Evolutionary conservation across 2,888 invertebrate genomes (phyloP).

Genomic region (Polyommatus iphigenia): DNA sequence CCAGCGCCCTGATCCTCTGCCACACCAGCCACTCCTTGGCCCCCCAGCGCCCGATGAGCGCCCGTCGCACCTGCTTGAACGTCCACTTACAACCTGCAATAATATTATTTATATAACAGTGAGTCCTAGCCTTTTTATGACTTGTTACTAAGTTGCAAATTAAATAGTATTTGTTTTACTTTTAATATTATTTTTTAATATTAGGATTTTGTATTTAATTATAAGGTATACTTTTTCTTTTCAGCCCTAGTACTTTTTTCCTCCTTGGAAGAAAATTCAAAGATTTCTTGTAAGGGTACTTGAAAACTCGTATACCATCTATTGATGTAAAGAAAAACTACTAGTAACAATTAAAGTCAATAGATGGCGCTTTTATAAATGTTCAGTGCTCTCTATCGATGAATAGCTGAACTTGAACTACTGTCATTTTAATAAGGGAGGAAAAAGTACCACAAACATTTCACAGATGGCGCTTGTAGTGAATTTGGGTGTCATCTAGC

Average conservation of each 20-base stretch:
- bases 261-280: too few species aligned
- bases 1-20: constrained; percentile 87
- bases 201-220: too few species aligned
- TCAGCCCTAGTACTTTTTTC: too few species aligned
- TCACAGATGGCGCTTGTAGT: background rate
- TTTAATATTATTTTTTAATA: too few species aligned
- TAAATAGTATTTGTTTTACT: too few species aligned
- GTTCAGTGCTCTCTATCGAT: background rate
- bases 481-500: background rate
- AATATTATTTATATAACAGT: background rate
- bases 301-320: background rate
- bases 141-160: too few species aligned
- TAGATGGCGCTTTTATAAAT: background rate
- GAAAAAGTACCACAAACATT: background rate
- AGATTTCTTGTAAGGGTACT: background rate
- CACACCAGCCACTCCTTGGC: constrained; percentile 89
- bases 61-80: constrained; percentile 87
- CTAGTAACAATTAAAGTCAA: background rate
- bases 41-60: constrained; percentile 82
- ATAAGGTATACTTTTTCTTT: too few species aligned
- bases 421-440: too few species aligned
- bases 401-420: background rate
- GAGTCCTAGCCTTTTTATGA: too few species aligned
- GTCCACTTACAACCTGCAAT: constrained; percentile 91
- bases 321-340: background rate